phyloP scores from a whole-genome alignment of 2,113 vertebrate species.

The Boulengeromyrus knoepffleri region DNA sequence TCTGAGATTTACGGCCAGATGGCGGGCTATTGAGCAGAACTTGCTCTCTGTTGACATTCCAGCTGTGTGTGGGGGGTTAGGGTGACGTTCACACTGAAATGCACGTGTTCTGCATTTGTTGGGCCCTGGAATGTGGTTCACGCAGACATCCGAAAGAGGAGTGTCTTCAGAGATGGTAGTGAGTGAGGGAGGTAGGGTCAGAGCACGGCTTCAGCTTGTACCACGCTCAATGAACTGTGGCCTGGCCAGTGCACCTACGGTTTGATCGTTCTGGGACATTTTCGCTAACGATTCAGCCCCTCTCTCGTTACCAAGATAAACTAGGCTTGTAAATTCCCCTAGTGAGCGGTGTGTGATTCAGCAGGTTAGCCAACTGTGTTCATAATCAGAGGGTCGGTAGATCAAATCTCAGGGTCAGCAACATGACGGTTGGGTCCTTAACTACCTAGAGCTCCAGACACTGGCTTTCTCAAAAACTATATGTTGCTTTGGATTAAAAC shows the following conservation, averaged over 20 bases:
- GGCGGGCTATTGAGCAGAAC: background rate
- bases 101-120: constrained; percentile 2
- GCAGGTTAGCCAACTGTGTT: background rate
- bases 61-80: background rate
- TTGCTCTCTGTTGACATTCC: background rate
- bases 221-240: background rate
- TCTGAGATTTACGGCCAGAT: background rate
- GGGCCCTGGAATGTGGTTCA: background rate
- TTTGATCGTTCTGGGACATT: background rate
- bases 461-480: background rate
- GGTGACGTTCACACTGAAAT: background rate
- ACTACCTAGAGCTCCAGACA: background rate
- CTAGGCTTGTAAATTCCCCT: background rate
- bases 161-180: background rate
- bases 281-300: background rate
- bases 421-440: background rate
- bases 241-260: background rate
- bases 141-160: background rate
- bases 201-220: background rate
- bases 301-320: background rate
- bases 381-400: background rate
- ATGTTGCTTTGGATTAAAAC: background rate
- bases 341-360: background rate
- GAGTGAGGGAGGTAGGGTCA: background rate
- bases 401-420: background rate